These are phyloP conservation scores for Drosophila murphyi DNA, from an alignment of 1,140 invertebrate species.

Conservation along the genomic window DNA sequence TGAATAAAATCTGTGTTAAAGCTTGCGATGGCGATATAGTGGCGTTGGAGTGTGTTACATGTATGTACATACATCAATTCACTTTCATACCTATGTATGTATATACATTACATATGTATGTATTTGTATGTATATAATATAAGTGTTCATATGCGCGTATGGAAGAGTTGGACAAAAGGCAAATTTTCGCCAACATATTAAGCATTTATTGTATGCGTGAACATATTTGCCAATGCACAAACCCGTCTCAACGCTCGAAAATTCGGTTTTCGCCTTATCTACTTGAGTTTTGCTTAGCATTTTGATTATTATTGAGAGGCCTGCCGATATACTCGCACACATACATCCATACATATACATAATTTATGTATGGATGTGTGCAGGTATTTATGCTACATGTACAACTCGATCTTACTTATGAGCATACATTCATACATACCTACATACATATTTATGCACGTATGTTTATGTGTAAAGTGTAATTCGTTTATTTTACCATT, in stretches of 20 bases:
- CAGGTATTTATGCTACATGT: slow-evolving; percentile 43
- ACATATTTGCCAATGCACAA: slow-evolving; percentile 6
- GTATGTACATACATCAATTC: slow-evolving; percentile 51
- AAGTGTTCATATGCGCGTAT: slow-evolving; percentile 15
- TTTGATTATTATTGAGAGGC: slow-evolving; percentile 26
- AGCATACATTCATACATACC: slow-evolving; percentile 14
- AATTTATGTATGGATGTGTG: slow-evolving; percentile 26
- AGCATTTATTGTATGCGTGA: slow-evolving; percentile 12
- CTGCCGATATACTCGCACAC: slow-evolving; percentile 16
- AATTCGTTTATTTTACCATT: slow-evolving; percentile 1
- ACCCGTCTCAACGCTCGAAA: neutral
- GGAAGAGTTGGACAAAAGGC: slow-evolving; percentile 21
- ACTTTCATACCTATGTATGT: slow-evolving; percentile 26
- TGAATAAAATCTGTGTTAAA: slow-evolving; percentile 29
- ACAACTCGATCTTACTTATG: slow-evolving; percentile 28
- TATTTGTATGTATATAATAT: slow-evolving; percentile 26
- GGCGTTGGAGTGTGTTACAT: slow-evolving; percentile 44
- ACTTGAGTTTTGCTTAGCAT: slow-evolving; percentile 6
- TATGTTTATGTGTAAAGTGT: slow-evolving; percentile 31
- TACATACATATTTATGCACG: slow-evolving; percentile 12
- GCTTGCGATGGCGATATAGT: slow-evolving; percentile 19
- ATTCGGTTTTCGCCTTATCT: slow-evolving; percentile 8
- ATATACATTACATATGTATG: slow-evolving; percentile 18
- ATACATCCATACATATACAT: slow-evolving; percentile 14
- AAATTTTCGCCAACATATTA: slow-evolving; percentile 19